Percentiles rank a stretch among this genome's conserved stretches.
phyloP scores from a whole-genome alignment of 2,888 invertebrate species.

The Odontothrips loti region DNA sequence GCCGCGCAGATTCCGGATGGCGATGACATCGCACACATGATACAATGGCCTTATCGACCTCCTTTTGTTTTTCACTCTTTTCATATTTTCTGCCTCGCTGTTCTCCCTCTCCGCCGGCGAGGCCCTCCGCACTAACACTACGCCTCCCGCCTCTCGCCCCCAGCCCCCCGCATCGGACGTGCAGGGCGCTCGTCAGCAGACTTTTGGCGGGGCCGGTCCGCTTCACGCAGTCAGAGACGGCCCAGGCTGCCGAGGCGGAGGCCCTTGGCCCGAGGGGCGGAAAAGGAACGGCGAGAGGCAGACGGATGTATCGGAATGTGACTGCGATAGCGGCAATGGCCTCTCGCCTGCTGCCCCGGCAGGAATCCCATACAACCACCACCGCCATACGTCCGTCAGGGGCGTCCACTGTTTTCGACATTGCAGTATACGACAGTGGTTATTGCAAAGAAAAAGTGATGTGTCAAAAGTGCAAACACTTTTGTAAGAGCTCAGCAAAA shows the following conservation, averaged over 20 bases:
- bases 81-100: not conserved
- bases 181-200: not conserved
- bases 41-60: not conserved
- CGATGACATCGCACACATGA: constrained; percentile 3
- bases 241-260: too few relatives aligned
- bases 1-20: not conserved
- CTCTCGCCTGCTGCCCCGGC: too few relatives aligned
- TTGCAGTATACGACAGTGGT: too few relatives aligned
- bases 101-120: not conserved
- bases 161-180: not conserved
- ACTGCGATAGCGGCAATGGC: too few relatives aligned
- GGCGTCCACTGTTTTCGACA: too few relatives aligned
- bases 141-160: not conserved
- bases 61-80: constrained; percentile 1
- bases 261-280: too few relatives aligned
- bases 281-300: not conserved
- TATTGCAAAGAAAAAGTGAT: too few relatives aligned
- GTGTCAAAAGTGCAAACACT: too few relatives aligned
- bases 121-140: not conserved
- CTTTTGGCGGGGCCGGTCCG: not conserved
- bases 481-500: too few relatives aligned
- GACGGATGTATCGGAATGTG: not conserved
- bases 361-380: too few relatives aligned
- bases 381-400: too few relatives aligned
- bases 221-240: too few relatives aligned